Conservation (phyloP, 2,888 invertebrate genomes). For the Leucoma salicis region DNA sequence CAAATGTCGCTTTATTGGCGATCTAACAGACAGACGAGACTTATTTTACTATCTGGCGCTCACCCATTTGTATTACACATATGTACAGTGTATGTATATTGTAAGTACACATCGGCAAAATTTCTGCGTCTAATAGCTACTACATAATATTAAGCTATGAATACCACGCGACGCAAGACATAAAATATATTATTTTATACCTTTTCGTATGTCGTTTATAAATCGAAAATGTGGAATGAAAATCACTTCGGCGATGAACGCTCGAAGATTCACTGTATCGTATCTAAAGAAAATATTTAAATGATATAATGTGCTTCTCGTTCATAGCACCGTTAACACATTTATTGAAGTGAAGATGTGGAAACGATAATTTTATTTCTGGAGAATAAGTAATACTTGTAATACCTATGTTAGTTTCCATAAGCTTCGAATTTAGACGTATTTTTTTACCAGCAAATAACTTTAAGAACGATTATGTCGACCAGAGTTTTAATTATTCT, state of each 20-base stretch:
- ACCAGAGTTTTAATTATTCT: no score
- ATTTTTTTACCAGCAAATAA: no score
- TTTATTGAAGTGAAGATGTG: not conserved
- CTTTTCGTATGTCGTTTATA: slow-evolving; percentile 8
- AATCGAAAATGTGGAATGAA: slow-evolving; percentile 1
- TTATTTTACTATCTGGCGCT: slow-evolving; percentile 55
- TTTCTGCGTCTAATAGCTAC: slow-evolving; percentile 31
- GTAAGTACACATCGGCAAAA: slow-evolving; percentile 19
- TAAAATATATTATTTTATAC: slow-evolving; percentile 11
- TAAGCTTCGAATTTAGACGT: no score
- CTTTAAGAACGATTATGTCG: no score
- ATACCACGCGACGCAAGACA: slow-evolving; percentile 16
- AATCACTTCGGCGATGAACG: not conserved
- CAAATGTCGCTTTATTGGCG: slow-evolving; percentile 9
- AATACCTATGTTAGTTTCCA: no score
- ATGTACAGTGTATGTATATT: no score
- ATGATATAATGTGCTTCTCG: not conserved
- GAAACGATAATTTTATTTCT: not conserved
- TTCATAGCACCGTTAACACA: not conserved
- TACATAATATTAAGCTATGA: slow-evolving; percentile 22
- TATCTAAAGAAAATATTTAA: no score
- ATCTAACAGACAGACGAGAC: slow-evolving; percentile 35
- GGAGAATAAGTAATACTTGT: no score
- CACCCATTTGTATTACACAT: slow-evolving; percentile 46
- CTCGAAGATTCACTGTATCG: not conserved